Evolutionary conservation across 2,888 invertebrate genomes (phyloP).

Genomic region (Philaethria dido): DNA sequence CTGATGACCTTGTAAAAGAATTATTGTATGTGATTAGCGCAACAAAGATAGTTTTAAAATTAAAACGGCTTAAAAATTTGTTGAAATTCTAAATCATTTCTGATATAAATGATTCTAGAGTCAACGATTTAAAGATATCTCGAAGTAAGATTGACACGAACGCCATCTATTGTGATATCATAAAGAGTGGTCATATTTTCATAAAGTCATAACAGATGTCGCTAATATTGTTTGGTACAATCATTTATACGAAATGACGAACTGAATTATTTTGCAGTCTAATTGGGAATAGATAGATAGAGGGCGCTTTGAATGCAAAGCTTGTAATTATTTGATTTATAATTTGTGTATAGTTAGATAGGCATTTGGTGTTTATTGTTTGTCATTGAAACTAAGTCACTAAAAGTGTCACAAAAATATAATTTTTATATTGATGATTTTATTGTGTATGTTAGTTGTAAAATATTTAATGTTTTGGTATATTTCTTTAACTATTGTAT

Average conservation of each 20-base stretch:
- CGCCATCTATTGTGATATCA: slow-evolving; percentile 39
- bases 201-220: slow-evolving; percentile 22
- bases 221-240: neutral
- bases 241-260: slow-evolving; percentile 4
- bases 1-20: neutral
- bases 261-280: slow-evolving; percentile 1
- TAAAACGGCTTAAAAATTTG: neutral
- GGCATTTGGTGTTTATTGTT: slow-evolving; percentile 37
- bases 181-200: slow-evolving; percentile 3
- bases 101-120: slow-evolving; percentile 27
- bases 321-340: slow-evolving; percentile 40
- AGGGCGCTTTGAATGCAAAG: slow-evolving; percentile 36
- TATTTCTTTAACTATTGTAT: slow-evolving; percentile 18
- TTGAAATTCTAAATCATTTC: slow-evolving; percentile 25
- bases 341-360: slow-evolving; percentile 40
- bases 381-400: slow-evolving; percentile 62
- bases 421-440: slow-evolving; percentile 41
- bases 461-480: slow-evolving; percentile 27
- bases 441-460: slow-evolving; percentile 34
- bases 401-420: slow-evolving; percentile 67
- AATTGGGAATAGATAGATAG: slow-evolving; percentile 15
- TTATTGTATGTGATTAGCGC: neutral
- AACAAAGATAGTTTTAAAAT: neutral
- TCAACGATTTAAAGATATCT: slow-evolving; percentile 16
- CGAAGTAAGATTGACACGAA: slow-evolving; percentile 20